A percentile compares a stretch with the other conserved stretches of the same genome.
Conservation (phyloP, 2,797 vertebrate species). For the Delichon dasypus region DNA sequence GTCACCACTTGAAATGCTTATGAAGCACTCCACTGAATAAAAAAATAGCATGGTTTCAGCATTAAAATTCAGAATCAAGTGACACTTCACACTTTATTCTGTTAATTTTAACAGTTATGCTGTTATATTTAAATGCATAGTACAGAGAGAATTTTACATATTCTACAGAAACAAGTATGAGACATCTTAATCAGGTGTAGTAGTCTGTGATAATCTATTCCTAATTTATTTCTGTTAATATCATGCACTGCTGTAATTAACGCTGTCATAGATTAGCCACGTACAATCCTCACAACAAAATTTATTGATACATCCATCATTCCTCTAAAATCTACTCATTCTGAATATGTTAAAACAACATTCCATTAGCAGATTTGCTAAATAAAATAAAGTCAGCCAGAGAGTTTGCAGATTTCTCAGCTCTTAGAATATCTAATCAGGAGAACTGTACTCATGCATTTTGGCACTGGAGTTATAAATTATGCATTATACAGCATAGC, state of each 20-base stretch:
- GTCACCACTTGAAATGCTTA: conserved; percentile 11
- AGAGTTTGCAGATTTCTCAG: conserved; percentile 48
- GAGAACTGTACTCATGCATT: conserved; percentile 25
- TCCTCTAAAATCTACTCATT: conserved; percentile 2
- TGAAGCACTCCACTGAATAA: conserved; percentile 47
- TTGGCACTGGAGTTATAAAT: conserved; percentile 64
- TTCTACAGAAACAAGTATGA: conserved; percentile 47
- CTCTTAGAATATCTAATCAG: conserved; percentile 61
- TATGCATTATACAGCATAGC: conserved; percentile 56
- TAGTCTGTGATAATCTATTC: conserved; percentile 52
- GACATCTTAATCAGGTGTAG: conserved; percentile 57
- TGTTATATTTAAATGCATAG: conserved; percentile 46
- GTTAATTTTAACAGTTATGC: conserved; percentile 62
- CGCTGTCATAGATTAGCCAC: not conserved
- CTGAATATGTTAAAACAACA: conserved; percentile 15
- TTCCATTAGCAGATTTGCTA: conserved; percentile 29
- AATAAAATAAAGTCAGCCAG: conserved; percentile 42
- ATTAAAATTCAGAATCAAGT: conserved; percentile 65
- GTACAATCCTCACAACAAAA: not conserved
- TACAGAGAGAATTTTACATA: conserved; percentile 36
- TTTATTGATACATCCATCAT: not conserved
- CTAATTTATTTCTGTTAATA: conserved; percentile 26
- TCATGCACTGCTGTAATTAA: not conserved
- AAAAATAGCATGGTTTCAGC: conserved; percentile 45
- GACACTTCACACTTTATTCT: conserved; percentile 68